phyloP scores from a whole-genome alignment of 2,797 vertebrate genomes.

The Crenuchus spilurus region DNA sequence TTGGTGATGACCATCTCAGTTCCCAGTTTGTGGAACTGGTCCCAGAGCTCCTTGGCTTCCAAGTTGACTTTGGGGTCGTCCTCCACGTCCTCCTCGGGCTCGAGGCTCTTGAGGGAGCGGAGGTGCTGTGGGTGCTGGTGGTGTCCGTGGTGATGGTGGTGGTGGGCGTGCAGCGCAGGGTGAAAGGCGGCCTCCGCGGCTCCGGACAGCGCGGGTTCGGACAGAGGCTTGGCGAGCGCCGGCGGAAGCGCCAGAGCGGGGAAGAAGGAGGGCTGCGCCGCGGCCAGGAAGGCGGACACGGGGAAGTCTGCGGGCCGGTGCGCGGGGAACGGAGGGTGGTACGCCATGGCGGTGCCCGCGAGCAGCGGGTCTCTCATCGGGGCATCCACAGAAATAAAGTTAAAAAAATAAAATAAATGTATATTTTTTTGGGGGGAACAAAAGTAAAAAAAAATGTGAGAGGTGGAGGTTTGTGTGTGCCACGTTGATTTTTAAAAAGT shows the following conservation, averaged over 20 bases:
- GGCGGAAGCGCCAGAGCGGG: slow-evolving; percentile 82
- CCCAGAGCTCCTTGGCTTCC: slow-evolving; percentile 93
- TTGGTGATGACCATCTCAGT: slow-evolving; percentile 99
- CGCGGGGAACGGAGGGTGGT: slow-evolving; percentile 85
- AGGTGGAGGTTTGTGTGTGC: background rate
- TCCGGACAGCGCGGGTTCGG: slow-evolving; percentile 78
- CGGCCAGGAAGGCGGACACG: slow-evolving; percentile 82
- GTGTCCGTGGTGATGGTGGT: slow-evolving; percentile 58
- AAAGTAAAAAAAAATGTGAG: background rate
- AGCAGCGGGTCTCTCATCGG: slow-evolving; percentile 91
- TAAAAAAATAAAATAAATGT: background rate
- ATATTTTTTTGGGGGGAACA: background rate
- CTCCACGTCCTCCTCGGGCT: slow-evolving; percentile 83
- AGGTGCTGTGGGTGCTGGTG: slow-evolving; percentile 59
- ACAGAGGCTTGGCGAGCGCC: slow-evolving; percentile 74
- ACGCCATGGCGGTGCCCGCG: slow-evolving; percentile 88
- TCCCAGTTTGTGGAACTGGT: slow-evolving; percentile 94
- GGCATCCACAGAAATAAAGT: slow-evolving; percentile 73
- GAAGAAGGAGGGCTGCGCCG: slow-evolving; percentile 83
- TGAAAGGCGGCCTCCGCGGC: slow-evolving; percentile 83
- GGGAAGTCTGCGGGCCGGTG: slow-evolving; percentile 87
- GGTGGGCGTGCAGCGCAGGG: slow-evolving; percentile 79
- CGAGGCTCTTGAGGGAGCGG: slow-evolving; percentile 81
- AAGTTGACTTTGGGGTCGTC: slow-evolving; percentile 95
- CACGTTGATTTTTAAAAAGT: too few relatives aligned